A percentile compares a stretch with the other conserved stretches of the same genome.
phyloP scores from a whole-genome alignment of 2,113 vertebrate species.

The Corynorhinus townsendii region DNA sequence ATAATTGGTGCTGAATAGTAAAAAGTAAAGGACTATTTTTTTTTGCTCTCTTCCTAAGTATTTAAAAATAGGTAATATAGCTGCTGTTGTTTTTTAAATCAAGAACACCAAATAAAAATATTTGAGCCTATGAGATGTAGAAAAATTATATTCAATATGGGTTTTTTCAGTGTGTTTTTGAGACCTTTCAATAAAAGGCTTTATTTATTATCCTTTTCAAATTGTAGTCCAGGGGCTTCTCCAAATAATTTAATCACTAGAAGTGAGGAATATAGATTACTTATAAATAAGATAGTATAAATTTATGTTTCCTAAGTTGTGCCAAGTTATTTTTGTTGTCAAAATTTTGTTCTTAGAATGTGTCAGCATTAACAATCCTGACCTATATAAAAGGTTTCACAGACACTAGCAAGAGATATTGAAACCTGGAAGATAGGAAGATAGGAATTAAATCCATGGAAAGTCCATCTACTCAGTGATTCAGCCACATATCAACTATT shows the following conservation, averaged over 20 bases:
- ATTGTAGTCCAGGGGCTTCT: neutral
- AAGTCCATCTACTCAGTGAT: constrained; percentile 41
- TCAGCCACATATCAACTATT: constrained; percentile 32
- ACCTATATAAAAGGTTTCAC: constrained; percentile 8
- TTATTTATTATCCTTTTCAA: constrained; percentile 11
- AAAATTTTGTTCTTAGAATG: constrained; percentile 4
- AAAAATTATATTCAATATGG: neutral
- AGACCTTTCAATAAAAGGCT: neutral
- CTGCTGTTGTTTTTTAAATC: neutral
- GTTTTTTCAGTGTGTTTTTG: neutral
- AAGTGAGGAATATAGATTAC: neutral
- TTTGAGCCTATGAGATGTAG: neutral
- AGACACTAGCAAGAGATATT: neutral
- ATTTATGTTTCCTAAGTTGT: neutral
- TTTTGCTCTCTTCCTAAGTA: neutral
- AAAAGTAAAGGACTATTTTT: constrained; percentile 24
- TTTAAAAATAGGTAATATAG: neutral
- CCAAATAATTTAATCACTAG: neutral
- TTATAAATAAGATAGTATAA: neutral
- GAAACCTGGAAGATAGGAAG: constrained; percentile 35
- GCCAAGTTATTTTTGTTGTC: neutral
- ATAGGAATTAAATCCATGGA: constrained; percentile 42
- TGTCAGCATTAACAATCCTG: neutral
- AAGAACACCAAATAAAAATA: neutral
- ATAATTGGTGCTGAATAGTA: constrained; percentile 18